Conservation (phyloP, 2,113 vertebrate species). For the Archilochus colubris region DNA sequence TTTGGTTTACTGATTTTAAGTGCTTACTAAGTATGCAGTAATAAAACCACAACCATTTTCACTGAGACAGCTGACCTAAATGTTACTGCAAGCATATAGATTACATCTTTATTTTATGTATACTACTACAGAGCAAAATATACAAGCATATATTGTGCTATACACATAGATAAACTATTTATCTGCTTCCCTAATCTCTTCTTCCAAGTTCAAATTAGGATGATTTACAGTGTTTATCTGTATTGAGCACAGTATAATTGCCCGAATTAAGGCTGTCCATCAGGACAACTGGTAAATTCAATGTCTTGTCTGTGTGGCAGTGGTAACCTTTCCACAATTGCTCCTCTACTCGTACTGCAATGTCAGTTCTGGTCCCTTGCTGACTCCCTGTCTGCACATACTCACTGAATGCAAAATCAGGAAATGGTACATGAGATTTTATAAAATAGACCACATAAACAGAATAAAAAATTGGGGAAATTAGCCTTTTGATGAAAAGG, state of each 20-base stretch:
- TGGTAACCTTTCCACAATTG: slow-evolving; percentile 64
- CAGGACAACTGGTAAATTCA: slow-evolving; percentile 37
- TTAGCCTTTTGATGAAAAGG: slow-evolving; percentile 29
- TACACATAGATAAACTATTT: background rate
- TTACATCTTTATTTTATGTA: background rate
- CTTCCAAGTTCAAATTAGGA: background rate
- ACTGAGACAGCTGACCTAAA: background rate
- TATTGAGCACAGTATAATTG: slow-evolving; percentile 20
- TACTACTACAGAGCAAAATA: background rate
- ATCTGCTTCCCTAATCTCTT: background rate
- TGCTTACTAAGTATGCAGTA: background rate
- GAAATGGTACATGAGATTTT: background rate
- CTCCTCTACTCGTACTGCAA: background rate
- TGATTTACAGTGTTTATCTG: slow-evolving; percentile 29
- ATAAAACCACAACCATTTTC: background rate
- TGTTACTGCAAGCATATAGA: background rate
- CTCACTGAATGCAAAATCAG: slow-evolving; percentile 38
- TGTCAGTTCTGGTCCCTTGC: slow-evolving; percentile 61
- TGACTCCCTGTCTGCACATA: slow-evolving; percentile 36
- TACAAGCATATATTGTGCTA: background rate
- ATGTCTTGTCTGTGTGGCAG: slow-evolving; percentile 28
- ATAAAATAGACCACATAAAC: background rate
- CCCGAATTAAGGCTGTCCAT: slow-evolving; percentile 51
- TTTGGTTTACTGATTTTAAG: background rate
- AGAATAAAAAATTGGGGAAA: slow-evolving; percentile 16